Conservation (phyloP, 2,888 invertebrate species). For the Monochamus alternatus region DNA sequence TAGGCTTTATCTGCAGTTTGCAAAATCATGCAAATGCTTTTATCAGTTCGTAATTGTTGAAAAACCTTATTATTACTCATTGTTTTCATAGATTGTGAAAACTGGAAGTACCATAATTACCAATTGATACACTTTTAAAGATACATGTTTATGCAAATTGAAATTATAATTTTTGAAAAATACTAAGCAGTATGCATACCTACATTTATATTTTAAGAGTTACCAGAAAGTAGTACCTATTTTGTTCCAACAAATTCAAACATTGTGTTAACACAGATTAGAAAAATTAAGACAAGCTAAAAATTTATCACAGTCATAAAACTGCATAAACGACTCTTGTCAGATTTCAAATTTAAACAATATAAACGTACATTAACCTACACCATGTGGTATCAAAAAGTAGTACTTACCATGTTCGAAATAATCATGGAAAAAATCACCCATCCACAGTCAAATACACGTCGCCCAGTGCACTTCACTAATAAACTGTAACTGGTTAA, state of each 20-base stretch:
- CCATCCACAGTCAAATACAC: conserved; percentile 37
- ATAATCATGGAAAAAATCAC: conserved; percentile 35
- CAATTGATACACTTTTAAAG: too few species aligned
- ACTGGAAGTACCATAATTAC: too few species aligned
- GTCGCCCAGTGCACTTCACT: conserved; percentile 45
- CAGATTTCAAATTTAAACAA: conserved; percentile 7
- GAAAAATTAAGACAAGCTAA: conserved; percentile 22
- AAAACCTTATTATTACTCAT: too few species aligned
- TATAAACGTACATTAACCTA: background rate
- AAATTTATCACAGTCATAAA: conserved; percentile 15
- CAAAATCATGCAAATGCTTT: too few species aligned
- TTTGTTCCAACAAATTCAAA: background rate
- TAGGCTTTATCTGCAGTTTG: too few species aligned
- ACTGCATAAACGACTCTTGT: conserved; percentile 6
- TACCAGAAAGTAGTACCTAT: too few species aligned
- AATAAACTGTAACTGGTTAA: conserved; percentile 62
- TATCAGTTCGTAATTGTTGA: too few species aligned
- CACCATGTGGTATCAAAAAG: background rate
- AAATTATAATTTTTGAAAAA: too few species aligned
- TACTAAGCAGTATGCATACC: too few species aligned
- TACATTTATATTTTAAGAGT: too few species aligned
- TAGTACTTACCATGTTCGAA: conserved; percentile 41
- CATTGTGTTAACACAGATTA: conserved; percentile 6
- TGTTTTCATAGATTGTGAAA: too few species aligned
- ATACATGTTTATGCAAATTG: too few species aligned